Evolutionary conservation across 2,113 vertebrate genomes (phyloP), one percentile per base, ranked within the genome.

Genomic region (Cichladusa arquata): DNA sequence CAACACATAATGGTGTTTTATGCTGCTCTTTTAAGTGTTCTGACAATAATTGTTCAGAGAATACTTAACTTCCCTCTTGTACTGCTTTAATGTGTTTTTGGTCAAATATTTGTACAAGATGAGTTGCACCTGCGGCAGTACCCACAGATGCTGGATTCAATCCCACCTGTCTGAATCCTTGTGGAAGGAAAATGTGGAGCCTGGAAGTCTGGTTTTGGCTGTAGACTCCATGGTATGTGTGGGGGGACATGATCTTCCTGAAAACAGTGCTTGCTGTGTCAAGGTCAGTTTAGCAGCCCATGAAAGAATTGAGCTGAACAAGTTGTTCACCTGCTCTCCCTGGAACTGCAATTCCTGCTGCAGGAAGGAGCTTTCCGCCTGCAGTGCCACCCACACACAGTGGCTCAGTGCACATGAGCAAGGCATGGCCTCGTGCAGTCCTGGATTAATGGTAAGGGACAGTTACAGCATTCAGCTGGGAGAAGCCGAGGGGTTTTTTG

Each of bases 111-210:
- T 74, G 24, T 91, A 23, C 51, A 78, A 88, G 76, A n/a, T 31
- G 13, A 71, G 36, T 47, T 93, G 11, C 25, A 51, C 79, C 48
- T 92, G 51, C 57, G 51, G 57, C 42, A 73, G 38, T 22, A 23
- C 42, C 57, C 0, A 0, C 19, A 33, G 57, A 65, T 36, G 12
- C 0, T 65, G 44, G 23, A 54, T 47, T 71, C 29, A 51, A 1
- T 24, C 62, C 48, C 5, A 3, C 7, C 38, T 81, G 12, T 57
- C 53, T 61, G 57, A 73, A 79, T n/a, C 48, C 16, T 69, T 0
- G 2, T 40, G 24, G 48, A 47, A 67, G 44, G 34, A 54, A 33
- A 13, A 11, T 2, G 14, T 45, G 67, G 51, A 54, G 67, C 45
- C 54, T 72, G 26, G 7, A 42, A 24, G 7, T 77, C 67, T 83